phyloP scores from a whole-genome alignment of 1,140 invertebrate genomes.

The Drosophila ohnishii region DNA sequence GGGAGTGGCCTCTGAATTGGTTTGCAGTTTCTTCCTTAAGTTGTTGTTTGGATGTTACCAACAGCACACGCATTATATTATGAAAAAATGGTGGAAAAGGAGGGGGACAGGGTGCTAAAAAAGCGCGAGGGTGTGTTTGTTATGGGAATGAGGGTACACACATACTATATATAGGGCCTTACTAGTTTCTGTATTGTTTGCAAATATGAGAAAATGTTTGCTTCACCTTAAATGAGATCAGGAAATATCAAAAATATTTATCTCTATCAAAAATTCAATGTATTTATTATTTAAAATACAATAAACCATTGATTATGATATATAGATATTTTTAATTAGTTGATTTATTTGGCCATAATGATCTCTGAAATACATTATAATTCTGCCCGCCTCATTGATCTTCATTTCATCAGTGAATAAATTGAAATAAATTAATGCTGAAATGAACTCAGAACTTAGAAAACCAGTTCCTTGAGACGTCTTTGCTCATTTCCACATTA shows the following conservation, averaged over 20 bases:
- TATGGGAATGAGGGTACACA: constrained; percentile 18
- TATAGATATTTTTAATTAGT: not conserved
- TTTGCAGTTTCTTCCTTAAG: constrained; percentile 40
- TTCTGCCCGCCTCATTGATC: not conserved
- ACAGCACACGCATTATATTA: constrained; percentile 47
- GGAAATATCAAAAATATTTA: not conserved
- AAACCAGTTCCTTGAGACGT: constrained; percentile 11
- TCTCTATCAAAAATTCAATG: not conserved
- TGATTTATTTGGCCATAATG: not conserved
- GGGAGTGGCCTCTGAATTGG: constrained; percentile 29
- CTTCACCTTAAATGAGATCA: not conserved
- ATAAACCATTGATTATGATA: not conserved
- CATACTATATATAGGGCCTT: constrained; percentile 11
- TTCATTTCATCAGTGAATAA: not conserved
- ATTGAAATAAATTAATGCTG: constrained; percentile 11
- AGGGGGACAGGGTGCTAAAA: not conserved
- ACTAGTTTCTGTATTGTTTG: constrained; percentile 22
- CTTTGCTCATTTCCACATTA: constrained; percentile 14
- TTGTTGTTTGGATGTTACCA: constrained; percentile 16
- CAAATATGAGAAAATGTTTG: constrained; percentile 22
- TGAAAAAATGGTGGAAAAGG: not conserved
- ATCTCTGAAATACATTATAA: not conserved
- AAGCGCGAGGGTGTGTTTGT: constrained; percentile 11
- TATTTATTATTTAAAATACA: not conserved
- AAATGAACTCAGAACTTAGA: constrained; percentile 5